phyloP scores from a whole-genome alignment of 2,888 invertebrate species.

The Drosophila mimica region DNA sequence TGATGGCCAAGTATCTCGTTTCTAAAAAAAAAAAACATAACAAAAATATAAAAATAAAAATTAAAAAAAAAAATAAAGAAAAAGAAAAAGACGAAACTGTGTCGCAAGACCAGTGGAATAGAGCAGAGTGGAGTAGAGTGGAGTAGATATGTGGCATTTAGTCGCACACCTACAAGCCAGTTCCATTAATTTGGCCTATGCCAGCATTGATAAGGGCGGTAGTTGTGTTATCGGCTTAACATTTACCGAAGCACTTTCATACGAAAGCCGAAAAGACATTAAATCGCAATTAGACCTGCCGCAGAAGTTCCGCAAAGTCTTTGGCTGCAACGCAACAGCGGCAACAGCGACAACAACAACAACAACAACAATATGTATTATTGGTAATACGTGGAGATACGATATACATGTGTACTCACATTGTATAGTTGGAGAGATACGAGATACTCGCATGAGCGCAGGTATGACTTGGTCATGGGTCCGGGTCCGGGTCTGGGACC shows the following conservation, averaged over 20 bases:
- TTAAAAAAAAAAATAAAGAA: neutral
- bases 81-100: neutral
- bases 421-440: conserved; percentile 17
- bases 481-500: neutral
- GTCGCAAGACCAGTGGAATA: neutral
- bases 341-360: conserved; percentile 10
- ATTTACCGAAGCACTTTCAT: conserved; percentile 60
- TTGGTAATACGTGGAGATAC: conserved; percentile 28
- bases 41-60: neutral
- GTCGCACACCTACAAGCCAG: conserved; percentile 38
- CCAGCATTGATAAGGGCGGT: conserved; percentile 53
- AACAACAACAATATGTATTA: conserved; percentile 9
- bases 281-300: conserved; percentile 77
- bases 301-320: conserved; percentile 42
- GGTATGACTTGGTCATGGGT: conserved; percentile 25
- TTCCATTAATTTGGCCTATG: conserved; percentile 61
- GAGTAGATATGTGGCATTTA: conserved; percentile 30
- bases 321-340: conserved; percentile 6
- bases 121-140: neutral
- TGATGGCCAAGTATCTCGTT: conserved; percentile 46
- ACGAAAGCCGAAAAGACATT: conserved; percentile 73
- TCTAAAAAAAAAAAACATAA: conserved; percentile 3
- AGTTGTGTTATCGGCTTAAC: conserved; percentile 56
- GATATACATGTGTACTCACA: conserved; percentile 26
- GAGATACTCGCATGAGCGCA: conserved; percentile 15